phyloP scores from a whole-genome alignment of 2,797 vertebrate species.

The Clarias platycephalus region DNA sequence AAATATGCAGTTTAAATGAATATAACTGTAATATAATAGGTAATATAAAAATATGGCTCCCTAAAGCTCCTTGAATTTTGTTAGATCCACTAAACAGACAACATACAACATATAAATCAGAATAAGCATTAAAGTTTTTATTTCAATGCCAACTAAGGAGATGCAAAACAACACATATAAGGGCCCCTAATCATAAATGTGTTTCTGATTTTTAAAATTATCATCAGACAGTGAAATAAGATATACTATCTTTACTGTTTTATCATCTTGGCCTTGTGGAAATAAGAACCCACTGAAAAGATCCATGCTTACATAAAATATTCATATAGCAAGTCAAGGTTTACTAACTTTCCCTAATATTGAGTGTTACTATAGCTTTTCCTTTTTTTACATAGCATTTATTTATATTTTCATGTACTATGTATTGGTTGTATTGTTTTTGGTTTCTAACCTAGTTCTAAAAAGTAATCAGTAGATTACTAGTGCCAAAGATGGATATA shows the following conservation, averaged over 20 bases:
- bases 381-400: not conserved
- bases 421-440: not conserved
- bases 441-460: too few relatives aligned
- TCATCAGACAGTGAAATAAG: not conserved
- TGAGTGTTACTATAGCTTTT: not conserved
- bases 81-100: not conserved
- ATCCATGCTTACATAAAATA: not conserved
- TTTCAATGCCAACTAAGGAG: not conserved
- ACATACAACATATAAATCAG: too few relatives aligned
- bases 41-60: constrained; percentile 15
- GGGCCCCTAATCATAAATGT: not conserved
- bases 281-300: not conserved
- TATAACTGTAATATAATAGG: not conserved
- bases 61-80: not conserved
- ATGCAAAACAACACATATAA: not conserved
- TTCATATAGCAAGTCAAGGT: not conserved
- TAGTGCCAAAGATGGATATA: not conserved
- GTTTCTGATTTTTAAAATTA: not conserved
- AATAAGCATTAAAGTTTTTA: not conserved
- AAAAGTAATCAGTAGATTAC: not conserved
- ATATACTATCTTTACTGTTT: not conserved
- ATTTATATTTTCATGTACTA: not conserved
- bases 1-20: not conserved
- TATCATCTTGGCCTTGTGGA: not conserved
- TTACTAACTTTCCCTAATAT: not conserved